These are phyloP conservation scores for Drosophila sp. DNA, from an alignment of 1,140 invertebrate genomes.

Conservation along the genomic window DNA sequence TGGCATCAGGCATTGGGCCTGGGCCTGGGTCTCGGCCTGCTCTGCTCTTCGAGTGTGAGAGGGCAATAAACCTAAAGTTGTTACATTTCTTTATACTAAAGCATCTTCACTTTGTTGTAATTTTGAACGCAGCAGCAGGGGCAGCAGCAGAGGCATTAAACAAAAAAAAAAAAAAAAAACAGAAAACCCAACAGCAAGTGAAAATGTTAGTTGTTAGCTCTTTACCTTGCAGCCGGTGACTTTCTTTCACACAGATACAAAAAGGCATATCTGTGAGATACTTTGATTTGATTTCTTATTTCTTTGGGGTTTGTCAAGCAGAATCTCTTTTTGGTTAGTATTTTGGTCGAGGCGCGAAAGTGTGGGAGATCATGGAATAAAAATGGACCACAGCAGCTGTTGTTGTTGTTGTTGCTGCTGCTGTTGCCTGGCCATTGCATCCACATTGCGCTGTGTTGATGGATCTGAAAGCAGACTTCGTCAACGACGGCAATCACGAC, in stretches of 20 bases:
- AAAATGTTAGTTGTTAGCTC: conserved; percentile 69
- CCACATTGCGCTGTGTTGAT: conserved; percentile 36
- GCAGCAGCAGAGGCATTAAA: neutral
- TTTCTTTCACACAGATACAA: conserved; percentile 61
- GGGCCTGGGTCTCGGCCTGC: neutral
- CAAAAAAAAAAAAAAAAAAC: neutral
- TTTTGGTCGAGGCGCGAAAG: conserved; percentile 51
- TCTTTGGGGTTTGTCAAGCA: conserved; percentile 56
- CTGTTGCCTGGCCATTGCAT: conserved; percentile 30
- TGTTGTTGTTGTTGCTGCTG: conserved; percentile 22
- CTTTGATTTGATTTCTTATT: conserved; percentile 23
- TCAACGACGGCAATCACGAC: conserved; percentile 32
- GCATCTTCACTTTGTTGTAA: conserved; percentile 65
- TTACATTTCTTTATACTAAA: conserved; percentile 50
- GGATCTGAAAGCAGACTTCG: conserved; percentile 44
- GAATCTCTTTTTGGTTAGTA: conserved; percentile 19
- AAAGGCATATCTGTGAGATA: conserved; percentile 67
- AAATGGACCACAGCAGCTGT: conserved; percentile 46
- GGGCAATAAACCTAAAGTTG: conserved; percentile 64
- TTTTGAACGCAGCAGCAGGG: conserved; percentile 51
- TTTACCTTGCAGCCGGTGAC: conserved; percentile 52
- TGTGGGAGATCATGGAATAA: conserved; percentile 57
- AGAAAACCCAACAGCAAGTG: conserved; percentile 51
- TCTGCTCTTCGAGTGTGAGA: conserved; percentile 26
- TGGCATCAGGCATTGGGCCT: conserved; percentile 44